phyloP scores from a whole-genome alignment of 2,797 vertebrate species.

The Benthosema pterotum region DNA sequence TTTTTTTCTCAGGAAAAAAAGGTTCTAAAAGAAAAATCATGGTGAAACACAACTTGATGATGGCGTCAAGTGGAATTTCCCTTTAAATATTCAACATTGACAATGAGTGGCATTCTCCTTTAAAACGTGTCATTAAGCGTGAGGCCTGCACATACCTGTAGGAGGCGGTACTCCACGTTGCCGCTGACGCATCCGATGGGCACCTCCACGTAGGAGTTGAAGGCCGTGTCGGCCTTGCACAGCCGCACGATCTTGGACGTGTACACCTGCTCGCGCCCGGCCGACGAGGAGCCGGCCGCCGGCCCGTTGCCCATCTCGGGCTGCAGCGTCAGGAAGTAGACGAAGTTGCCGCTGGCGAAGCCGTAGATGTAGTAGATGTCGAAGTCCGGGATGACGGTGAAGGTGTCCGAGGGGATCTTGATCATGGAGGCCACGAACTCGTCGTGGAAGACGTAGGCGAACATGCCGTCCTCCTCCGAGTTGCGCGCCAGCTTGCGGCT shows the following conservation, averaged over 20 bases:
- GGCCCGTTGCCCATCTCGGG: slow-evolving; percentile 96
- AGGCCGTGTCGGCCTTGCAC: slow-evolving; percentile 95
- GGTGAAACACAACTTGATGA: too few species aligned
- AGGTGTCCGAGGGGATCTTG: slow-evolving; percentile 98
- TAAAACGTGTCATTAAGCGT: too few species aligned
- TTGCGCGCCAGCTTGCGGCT: slow-evolving; percentile 95
- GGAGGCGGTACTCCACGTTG: slow-evolving; percentile 93
- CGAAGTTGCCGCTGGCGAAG: slow-evolving; percentile 96
- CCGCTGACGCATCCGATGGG: slow-evolving; percentile 93
- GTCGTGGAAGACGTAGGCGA: slow-evolving; percentile 97
- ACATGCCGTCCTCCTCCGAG: slow-evolving; percentile 97
- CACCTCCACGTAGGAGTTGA: slow-evolving; percentile 98
- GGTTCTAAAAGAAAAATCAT: too few species aligned
- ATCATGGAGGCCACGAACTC: slow-evolving; percentile 99
- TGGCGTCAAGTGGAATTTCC: too few species aligned
- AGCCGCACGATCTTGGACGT: slow-evolving; percentile 97
- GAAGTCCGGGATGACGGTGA: slow-evolving; percentile 96
- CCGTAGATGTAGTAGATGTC: slow-evolving; percentile 99
- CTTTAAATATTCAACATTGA: too few species aligned
- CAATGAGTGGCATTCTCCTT: too few species aligned
- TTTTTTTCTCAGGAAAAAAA: too few species aligned
- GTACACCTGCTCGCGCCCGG: slow-evolving; percentile 94
- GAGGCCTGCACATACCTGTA: slow-evolving; percentile 76
- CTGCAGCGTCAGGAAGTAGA: slow-evolving; percentile 96
- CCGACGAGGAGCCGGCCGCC: slow-evolving; percentile 82